Percentiles rank a stretch among this genome's conserved stretches.
These are phyloP conservation scores for Clusia tigrina DNA, from an alignment of 2,888 invertebrate species.

Conservation along the genomic window DNA sequence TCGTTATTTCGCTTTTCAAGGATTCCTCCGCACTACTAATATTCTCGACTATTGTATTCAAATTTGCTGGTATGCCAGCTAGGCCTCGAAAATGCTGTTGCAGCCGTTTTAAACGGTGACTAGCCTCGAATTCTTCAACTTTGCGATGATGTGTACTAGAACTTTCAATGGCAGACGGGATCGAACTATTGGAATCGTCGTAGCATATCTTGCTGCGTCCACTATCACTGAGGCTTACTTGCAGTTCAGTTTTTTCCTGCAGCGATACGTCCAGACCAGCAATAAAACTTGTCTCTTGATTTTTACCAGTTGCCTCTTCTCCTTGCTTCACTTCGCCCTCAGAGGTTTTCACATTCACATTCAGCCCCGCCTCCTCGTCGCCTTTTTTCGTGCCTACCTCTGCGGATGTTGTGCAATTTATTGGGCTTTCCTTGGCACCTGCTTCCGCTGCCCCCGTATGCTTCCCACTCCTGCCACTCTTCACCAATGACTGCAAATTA, in stretches of 20 bases:
- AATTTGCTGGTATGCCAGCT: constrained; percentile 35
- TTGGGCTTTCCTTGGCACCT: not conserved
- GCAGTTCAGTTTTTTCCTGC: not conserved
- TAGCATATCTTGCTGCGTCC: not conserved
- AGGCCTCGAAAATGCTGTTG: constrained; percentile 64
- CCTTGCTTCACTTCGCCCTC: not conserved
- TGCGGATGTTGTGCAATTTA: not conserved
- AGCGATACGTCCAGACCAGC: not conserved
- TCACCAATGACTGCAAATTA: not conserved
- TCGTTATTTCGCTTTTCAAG: constrained; percentile 23
- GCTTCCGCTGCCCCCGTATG: not conserved
- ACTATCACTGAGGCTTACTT: constrained; percentile 11
- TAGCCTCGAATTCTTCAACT: constrained; percentile 60
- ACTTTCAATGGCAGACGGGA: not conserved
- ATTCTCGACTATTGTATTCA: not conserved
- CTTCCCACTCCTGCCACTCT: not conserved
- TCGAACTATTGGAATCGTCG: not conserved
- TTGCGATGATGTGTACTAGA: constrained; percentile 15
- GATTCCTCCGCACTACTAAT: constrained; percentile 11
- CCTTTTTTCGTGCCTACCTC: not conserved
- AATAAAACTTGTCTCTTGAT: too few species aligned
- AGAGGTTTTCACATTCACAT: not conserved
- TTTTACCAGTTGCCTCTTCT: not conserved
- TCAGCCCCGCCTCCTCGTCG: not conserved
- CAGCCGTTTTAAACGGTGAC: constrained; percentile 66